Evolutionary conservation across 2,888 invertebrate genomes (phyloP), one percentile per base, ranked within the genome.

Genomic region (Acronicta alni): DNA sequence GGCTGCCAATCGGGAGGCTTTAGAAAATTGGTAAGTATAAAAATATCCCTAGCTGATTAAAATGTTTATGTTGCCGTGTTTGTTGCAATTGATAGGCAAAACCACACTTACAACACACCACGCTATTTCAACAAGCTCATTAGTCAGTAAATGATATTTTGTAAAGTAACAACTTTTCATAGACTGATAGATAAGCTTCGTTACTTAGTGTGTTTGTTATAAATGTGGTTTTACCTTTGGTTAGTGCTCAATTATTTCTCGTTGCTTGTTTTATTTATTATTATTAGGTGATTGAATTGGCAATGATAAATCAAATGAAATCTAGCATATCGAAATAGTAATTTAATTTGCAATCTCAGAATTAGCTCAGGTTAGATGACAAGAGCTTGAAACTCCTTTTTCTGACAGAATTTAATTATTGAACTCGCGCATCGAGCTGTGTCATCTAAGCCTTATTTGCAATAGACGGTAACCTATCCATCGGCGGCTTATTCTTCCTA

Each of bases 1-100:
- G 68, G 68, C 68, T 59, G 68, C 68, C 59, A 68, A 64, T 54
- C 64, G 68, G 26, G 68, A 68, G 55, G 68, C 68, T 68, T 68
- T 68, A 68, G 68, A 59, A 20, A 68, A 68, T 18, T 64, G 68
- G 68, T 68, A 64, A 68, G 68, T 68, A 42, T 56, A 44, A 68
- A 52, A 48, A 59, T 53, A 68, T 68, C 44, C 47, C 68, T 68
- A 30, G 64, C 59, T 68, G 55, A 64, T 67, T 64, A 45, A 32
- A 55, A 64, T 64, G 53, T 67, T 64, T 44, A 42, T 68, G 54
- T 64, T 64, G 59, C 68, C 51, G 55, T 68, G 59, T 59, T n/a
- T 46, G 48, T 44, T 58, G 23, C 52, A 45, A 55, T 67, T 47
- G 17, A 47, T 17, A 30, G 47, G 46, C 38, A 61, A 35, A 51